Evolutionary conservation across 2,888 invertebrate species (phyloP).

Genomic region (Brachypterus glaber): DNA sequence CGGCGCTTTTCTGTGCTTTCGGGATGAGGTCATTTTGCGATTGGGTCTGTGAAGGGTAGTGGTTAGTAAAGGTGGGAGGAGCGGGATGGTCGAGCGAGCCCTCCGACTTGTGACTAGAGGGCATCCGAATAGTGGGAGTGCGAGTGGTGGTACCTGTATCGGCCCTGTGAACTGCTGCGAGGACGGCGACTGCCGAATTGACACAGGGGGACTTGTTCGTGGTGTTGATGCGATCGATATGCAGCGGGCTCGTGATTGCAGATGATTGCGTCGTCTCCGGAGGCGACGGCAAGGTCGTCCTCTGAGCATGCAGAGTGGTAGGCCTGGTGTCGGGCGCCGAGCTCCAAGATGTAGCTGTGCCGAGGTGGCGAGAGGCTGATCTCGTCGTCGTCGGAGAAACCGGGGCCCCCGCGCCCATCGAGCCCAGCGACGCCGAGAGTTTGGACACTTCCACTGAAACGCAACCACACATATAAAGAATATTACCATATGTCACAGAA

Average conservation of each 20-base stretch:
- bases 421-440: slow-evolving; percentile 50
- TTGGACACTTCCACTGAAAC: slow-evolving; percentile 41
- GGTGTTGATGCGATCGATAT: slow-evolving; percentile 21
- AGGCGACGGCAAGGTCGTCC: slow-evolving; percentile 34
- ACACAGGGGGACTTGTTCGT: slow-evolving; percentile 38
- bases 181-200: slow-evolving; percentile 43
- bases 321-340: slow-evolving; percentile 46
- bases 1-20: slow-evolving; percentile 23
- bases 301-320: slow-evolving; percentile 43
- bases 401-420: slow-evolving; percentile 44
- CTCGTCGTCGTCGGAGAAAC: slow-evolving; percentile 83
- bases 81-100: slow-evolving; percentile 42
- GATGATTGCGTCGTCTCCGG: slow-evolving; percentile 41
- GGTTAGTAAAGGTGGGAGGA: slow-evolving; percentile 30
- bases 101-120: slow-evolving; percentile 49
- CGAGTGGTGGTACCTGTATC: slow-evolving; percentile 39
- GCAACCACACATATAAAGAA: background rate
- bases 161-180: slow-evolving; percentile 46
- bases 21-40: slow-evolving; percentile 37
- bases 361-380: slow-evolving; percentile 56
- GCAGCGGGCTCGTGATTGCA: slow-evolving; percentile 39
- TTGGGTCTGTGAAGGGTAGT: slow-evolving; percentile 38
- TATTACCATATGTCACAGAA: too few relatives aligned
- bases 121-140: slow-evolving; percentile 43
- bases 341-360: slow-evolving; percentile 52